A percentile compares a stretch with the other conserved stretches of the same genome.
Evolutionary conservation across 2,888 invertebrate species (phyloP).

Genomic region (Punctoribates punctum): DNA sequence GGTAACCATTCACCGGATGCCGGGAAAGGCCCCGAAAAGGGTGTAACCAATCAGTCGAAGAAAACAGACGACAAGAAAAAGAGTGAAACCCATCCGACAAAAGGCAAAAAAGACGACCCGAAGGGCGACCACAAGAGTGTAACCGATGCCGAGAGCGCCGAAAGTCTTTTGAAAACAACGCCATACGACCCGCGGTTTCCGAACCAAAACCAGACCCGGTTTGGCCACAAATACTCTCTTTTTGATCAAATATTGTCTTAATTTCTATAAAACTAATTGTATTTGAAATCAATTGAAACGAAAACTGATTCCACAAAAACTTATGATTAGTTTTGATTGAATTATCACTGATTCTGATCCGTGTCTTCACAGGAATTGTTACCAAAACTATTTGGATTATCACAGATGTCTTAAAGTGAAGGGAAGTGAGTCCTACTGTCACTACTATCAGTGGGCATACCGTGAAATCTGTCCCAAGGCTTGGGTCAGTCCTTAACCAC

Average conservation of each 20-base stretch:
- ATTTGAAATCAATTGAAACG: too few relatives aligned
- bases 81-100: too few relatives aligned
- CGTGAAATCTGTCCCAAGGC: constrained; percentile 74
- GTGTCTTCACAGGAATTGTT: constrained; percentile 73
- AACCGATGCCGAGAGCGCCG: too few relatives aligned
- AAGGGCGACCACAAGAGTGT: too few relatives aligned
- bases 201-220: constrained; percentile 88
- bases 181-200: constrained; percentile 97
- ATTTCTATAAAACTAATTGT: not conserved
- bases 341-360: not conserved
- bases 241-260: not conserved
- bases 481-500: constrained; percentile 60
- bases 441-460: constrained; percentile 81
- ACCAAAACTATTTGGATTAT: constrained; percentile 85
- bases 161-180: not conserved
- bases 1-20: too few relatives aligned
- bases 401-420: constrained; percentile 85
- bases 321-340: not conserved
- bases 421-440: constrained; percentile 80
- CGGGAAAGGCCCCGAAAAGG: too few relatives aligned
- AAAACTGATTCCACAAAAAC: not conserved
- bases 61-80: too few relatives aligned
- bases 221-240: too few relatives aligned
- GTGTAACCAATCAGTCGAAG: too few relatives aligned
- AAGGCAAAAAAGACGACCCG: too few relatives aligned